These are phyloP conservation scores for Chrysolina americana DNA, from an alignment of 2,888 invertebrate genomes.

Conservation along the genomic window DNA sequence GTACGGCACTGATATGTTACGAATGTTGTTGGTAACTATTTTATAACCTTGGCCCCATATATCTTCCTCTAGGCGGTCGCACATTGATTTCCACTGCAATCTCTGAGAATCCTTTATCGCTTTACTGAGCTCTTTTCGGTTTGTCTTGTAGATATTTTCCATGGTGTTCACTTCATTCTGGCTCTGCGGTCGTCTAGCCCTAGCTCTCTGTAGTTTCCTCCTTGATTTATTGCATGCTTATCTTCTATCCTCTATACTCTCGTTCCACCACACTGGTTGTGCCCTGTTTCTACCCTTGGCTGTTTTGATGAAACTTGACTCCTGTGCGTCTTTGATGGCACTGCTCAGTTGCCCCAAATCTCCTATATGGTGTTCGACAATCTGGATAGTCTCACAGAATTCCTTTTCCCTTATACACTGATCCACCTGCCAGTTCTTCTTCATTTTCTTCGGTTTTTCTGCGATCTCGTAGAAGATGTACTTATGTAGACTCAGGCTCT, in stretches of 20 bases:
- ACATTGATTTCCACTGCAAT: slow-evolving; percentile 29
- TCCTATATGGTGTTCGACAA: neutral
- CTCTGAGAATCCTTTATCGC: slow-evolving; percentile 4
- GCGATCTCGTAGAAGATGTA: slow-evolving; percentile 13
- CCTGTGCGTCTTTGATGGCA: neutral
- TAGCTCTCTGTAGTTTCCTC: neutral
- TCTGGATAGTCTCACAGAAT: neutral
- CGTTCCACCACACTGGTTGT: slow-evolving; percentile 7
- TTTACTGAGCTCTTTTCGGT: neutral
- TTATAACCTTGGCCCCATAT: slow-evolving; percentile 38
- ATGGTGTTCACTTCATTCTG: neutral
- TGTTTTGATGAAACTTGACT: neutral
- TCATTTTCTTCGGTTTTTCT: too few species aligned
- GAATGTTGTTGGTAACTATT: slow-evolving; percentile 17
- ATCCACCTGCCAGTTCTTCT: neutral
- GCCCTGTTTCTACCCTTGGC: neutral
- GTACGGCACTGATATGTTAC: neutral
- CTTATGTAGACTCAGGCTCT: slow-evolving; percentile 17
- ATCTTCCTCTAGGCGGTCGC: too few species aligned
- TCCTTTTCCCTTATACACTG: neutral
- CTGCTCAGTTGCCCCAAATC: neutral
- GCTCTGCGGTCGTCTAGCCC: neutral
- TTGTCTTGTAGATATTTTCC: neutral
- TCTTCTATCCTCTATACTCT: neutral
- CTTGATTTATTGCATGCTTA: neutral